phyloP scores from a whole-genome alignment of 2,888 invertebrate genomes.

The Limnephilus rhombicus region DNA sequence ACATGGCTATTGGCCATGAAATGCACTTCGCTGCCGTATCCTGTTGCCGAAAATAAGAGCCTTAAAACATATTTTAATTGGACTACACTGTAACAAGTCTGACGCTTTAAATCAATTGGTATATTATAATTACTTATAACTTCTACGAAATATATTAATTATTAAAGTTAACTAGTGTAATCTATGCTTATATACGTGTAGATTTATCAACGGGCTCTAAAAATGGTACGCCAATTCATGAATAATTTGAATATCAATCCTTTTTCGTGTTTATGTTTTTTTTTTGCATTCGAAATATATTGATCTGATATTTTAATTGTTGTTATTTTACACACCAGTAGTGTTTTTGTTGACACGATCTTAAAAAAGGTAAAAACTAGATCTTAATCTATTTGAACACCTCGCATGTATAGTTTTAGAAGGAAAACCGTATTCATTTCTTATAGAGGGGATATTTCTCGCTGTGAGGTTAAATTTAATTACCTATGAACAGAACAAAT shows the following conservation, averaged over 20 bases:
- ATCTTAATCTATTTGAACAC: not conserved
- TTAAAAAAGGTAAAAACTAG: not conserved
- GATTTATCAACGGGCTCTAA: not conserved
- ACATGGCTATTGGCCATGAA: slow-evolving; percentile 63
- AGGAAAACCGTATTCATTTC: not conserved
- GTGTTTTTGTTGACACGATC: not conserved
- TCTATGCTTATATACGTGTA: not conserved
- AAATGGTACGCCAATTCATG: not conserved
- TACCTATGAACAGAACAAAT: not conserved
- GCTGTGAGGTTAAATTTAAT: not conserved
- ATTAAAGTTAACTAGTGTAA: not conserved
- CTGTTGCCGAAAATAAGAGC: slow-evolving; percentile 48
- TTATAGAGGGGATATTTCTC: not conserved
- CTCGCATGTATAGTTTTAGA: not conserved
- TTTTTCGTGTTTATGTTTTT: not conserved
- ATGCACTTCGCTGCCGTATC: slow-evolving; percentile 53
- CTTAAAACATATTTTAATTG: slow-evolving; percentile 7
- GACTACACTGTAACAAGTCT: not conserved
- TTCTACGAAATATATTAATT: not conserved
- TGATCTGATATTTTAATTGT: not conserved
- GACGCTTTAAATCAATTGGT: not conserved
- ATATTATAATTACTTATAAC: not conserved
- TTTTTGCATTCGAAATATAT: not conserved
- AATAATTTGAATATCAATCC: not conserved
- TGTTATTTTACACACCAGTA: not conserved